A percentile compares a stretch with the other conserved stretches of the same genome.
These are phyloP conservation scores for Limnothrissa miodon DNA, from an alignment of 2,113 vertebrate genomes.

Conservation along the genomic window DNA sequence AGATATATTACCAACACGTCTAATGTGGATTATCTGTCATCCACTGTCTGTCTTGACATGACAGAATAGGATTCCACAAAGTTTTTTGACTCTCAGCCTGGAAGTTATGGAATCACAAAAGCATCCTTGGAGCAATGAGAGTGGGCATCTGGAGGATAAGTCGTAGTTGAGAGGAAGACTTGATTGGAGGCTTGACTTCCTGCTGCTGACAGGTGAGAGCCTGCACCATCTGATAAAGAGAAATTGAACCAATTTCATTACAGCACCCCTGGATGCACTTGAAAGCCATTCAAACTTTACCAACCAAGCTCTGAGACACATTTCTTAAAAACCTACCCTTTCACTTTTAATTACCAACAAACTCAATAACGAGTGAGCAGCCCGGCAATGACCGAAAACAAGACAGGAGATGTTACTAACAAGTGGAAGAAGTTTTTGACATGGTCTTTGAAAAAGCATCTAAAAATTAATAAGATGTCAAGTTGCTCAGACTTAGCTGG, in stretches of 20 bases:
- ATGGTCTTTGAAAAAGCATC: slow-evolving; percentile 18
- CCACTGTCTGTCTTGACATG: slow-evolving; percentile 23
- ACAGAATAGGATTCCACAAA: not conserved
- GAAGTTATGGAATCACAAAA: not conserved
- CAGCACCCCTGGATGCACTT: slow-evolving; percentile 25
- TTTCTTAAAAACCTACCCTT: slow-evolving; percentile 35
- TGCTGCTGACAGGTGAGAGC: slow-evolving; percentile 8
- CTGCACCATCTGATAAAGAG: slow-evolving; percentile 20
- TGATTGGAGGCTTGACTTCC: slow-evolving; percentile 12
- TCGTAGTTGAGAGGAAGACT: not conserved
- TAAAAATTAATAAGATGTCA: slow-evolving; percentile 18
- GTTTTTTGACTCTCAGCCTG: not conserved
- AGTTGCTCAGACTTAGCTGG: not conserved
- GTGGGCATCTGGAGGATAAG: not conserved
- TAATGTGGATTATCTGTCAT: slow-evolving; percentile 50
- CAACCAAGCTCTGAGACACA: not conserved
- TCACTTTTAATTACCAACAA: slow-evolving; percentile 38
- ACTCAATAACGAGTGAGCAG: slow-evolving; percentile 13
- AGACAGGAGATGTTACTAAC: not conserved
- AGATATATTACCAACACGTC: slow-evolving; percentile 47
- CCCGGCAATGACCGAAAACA: not conserved
- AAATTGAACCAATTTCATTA: slow-evolving; percentile 32
- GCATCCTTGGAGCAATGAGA: not conserved
- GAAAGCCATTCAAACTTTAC: not conserved
- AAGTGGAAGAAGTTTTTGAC: not conserved